A percentile compares a stretch with the other conserved stretches of the same genome.
Evolutionary conservation across 2,888 invertebrate genomes (phyloP).

Genomic region (Archips xylosteana): DNA sequence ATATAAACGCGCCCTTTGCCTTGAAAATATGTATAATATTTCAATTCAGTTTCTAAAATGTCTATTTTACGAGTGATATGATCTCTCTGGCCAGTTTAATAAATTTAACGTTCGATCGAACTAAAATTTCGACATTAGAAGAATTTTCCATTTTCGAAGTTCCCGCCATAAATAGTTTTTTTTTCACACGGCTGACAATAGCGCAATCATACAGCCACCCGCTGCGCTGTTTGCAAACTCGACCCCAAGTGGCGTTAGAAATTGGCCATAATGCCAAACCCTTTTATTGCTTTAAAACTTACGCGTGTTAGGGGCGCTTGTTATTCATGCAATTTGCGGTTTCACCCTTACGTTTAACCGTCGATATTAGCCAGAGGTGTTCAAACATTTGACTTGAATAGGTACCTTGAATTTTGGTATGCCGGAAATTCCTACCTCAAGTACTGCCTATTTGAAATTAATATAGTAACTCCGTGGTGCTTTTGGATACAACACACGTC

Average conservation of each 20-base stretch:
- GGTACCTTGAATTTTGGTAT: background rate
- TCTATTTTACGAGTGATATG: no score
- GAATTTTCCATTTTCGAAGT: conserved; percentile 2
- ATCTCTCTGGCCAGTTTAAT: background rate
- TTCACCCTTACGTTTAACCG: conserved; percentile 42
- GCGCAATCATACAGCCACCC: conserved; percentile 73
- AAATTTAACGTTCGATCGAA: background rate
- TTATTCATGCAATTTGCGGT: conserved; percentile 42
- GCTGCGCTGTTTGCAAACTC: conserved; percentile 71
- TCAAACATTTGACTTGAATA: conserved; percentile 19
- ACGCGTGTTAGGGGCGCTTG: conserved; percentile 37
- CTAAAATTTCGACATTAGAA: background rate
- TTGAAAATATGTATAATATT: conserved; percentile 29
- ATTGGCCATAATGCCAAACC: conserved; percentile 49
- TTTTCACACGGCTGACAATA: conserved; percentile 64
- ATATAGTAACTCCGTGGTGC: background rate
- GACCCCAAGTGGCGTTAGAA: conserved; percentile 57
- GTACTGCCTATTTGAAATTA: background rate
- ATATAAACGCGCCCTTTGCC: conserved; percentile 39
- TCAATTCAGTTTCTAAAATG: conserved; percentile 11
- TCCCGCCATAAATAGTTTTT: background rate
- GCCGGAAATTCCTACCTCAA: background rate
- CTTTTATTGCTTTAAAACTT: conserved; percentile 44
- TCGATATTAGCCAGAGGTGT: conserved; percentile 15
- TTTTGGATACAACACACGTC: background rate